Conservation (phyloP, 2,797 vertebrate species). For the Anabas testudineus region DNA sequence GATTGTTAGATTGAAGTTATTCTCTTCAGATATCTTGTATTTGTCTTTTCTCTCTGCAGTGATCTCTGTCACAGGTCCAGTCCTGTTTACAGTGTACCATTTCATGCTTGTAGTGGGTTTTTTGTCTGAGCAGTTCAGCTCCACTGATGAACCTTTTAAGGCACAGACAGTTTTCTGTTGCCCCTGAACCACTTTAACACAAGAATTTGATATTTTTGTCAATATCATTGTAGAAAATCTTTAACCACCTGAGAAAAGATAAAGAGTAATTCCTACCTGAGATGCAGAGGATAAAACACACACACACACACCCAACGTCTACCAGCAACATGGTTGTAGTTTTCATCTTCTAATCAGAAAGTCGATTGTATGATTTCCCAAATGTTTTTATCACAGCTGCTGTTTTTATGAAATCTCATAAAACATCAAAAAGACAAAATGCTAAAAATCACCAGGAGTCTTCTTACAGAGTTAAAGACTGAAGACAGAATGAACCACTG, state of each 20-base stretch:
- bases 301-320: background rate
- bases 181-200: background rate
- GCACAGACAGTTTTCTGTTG: background rate
- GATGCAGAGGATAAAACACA: slow-evolving; percentile 1
- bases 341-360: background rate
- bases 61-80: background rate
- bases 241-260: too few species aligned
- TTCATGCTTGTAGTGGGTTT: background rate
- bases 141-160: background rate
- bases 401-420: background rate
- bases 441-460: background rate
- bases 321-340: background rate
- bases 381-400: too few species aligned
- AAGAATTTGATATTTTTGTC: too few species aligned
- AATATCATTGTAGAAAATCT: too few species aligned
- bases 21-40: background rate
- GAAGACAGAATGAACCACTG: too few species aligned
- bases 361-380: too few species aligned
- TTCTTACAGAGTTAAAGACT: too few species aligned
- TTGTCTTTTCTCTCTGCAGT: background rate
- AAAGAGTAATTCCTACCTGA: slow-evolving; percentile 7
- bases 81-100: background rate
- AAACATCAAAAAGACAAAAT: background rate
- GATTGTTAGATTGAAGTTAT: slow-evolving; percentile 3
- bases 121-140: background rate